These are phyloP conservation scores for Drosophila eugracilis DNA, from an alignment of 1,140 invertebrate genomes.

Conservation along the genomic window DNA sequence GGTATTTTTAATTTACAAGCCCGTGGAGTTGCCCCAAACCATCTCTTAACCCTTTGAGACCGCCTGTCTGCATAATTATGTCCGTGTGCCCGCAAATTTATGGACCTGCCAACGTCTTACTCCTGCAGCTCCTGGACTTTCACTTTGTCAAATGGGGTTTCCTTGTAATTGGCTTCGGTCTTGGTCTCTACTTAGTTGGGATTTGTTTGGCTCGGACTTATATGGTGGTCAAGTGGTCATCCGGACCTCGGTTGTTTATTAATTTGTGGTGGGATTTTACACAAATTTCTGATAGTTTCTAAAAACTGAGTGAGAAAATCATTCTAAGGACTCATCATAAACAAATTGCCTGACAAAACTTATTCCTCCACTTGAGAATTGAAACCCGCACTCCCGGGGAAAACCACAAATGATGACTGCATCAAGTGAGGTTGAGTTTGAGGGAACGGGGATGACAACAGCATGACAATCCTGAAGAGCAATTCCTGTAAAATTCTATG, in stretches of 20 bases:
- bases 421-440: slow-evolving; percentile 20
- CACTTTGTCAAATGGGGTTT: slow-evolving; percentile 56
- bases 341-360: neutral
- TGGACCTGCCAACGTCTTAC: slow-evolving; percentile 61
- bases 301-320: too few relatives aligned
- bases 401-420: slow-evolving; percentile 57
- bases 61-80: slow-evolving; percentile 68
- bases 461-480: slow-evolving; percentile 63
- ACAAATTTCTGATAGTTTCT: neutral
- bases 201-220: neutral
- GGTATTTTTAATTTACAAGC: slow-evolving; percentile 75
- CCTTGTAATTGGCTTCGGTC: slow-evolving; percentile 58
- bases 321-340: too few relatives aligned
- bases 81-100: slow-evolving; percentile 60
- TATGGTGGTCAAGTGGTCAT: slow-evolving; percentile 36
- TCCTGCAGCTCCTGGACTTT: slow-evolving; percentile 43
- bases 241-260: slow-evolving; percentile 19
- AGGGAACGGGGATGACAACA: slow-evolving; percentile 46
- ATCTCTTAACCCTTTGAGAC: slow-evolving; percentile 39
- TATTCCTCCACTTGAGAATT: neutral
- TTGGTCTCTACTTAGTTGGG: slow-evolving; percentile 7
- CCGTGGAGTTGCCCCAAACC: slow-evolving; percentile 14
- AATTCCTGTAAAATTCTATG: slow-evolving; percentile 82
- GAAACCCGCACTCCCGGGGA: slow-evolving; percentile 7
- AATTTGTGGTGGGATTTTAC: slow-evolving; percentile 36